Evolutionary conservation across 2,888 invertebrate genomes (phyloP).

Genomic region (Patella caerulea): DNA sequence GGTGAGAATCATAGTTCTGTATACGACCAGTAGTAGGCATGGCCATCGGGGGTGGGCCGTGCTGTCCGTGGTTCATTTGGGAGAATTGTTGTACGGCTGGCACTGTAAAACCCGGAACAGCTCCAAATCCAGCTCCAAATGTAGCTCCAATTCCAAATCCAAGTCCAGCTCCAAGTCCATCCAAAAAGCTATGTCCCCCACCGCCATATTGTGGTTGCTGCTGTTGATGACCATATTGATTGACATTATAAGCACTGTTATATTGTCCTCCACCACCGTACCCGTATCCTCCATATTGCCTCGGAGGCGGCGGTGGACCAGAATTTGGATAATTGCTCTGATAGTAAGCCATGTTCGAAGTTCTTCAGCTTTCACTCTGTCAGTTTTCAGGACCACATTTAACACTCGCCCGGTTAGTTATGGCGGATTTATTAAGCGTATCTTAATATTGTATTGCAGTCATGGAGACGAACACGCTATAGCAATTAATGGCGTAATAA

Average conservation of each 20-base stretch:
- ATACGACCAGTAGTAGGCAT: conserved; percentile 32
- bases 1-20: conserved; percentile 35
- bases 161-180: no score
- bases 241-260: conserved; percentile 45
- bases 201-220: conserved; percentile 1
- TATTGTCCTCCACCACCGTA: conserved; percentile 6
- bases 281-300: not conserved
- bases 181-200: not conserved
- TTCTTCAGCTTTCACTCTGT: no score
- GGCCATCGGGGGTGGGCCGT: conserved; percentile 29
- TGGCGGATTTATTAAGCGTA: no score
- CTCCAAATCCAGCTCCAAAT: conserved; percentile 4
- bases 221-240: conserved; percentile 33
- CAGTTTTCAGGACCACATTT: no score
- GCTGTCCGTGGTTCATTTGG: conserved; percentile 25
- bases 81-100: conserved; percentile 38
- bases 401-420: no score
- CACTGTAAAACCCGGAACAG: conserved; percentile 37
- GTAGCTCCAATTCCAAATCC: no score
- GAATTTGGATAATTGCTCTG: conserved; percentile 40
- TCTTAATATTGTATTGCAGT: no score
- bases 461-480: no score
- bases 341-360: not conserved
- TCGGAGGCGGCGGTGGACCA: not conserved
- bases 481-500: no score